Evolutionary conservation across 1,140 invertebrate species (phyloP).

Genomic region (Lepidurus apus): DNA sequence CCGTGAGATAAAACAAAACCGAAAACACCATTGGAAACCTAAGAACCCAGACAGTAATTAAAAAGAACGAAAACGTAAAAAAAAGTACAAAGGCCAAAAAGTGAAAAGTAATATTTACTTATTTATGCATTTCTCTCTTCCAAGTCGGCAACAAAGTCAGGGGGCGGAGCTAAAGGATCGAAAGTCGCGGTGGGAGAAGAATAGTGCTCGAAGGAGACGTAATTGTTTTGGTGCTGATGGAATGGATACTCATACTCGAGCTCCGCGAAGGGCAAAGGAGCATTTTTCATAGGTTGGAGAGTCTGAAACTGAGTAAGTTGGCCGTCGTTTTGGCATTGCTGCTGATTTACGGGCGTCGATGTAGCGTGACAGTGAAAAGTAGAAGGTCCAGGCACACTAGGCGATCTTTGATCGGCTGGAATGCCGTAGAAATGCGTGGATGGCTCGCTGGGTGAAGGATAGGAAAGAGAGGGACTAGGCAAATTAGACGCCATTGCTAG

Average conservation of each 20-base stretch:
- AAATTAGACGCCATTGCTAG: background rate
- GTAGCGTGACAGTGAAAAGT: background rate
- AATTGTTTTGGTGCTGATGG: conserved; percentile 2
- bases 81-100: background rate
- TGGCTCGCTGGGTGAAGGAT: background rate
- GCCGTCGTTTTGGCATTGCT: background rate
- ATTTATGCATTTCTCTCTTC: background rate
- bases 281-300: background rate
- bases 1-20: background rate
- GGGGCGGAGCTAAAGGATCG: background rate
- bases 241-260: background rate
- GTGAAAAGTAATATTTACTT: background rate
- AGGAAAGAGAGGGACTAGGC: background rate
- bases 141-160: background rate
- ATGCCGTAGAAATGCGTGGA: background rate
- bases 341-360: background rate
- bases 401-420: background rate
- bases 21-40: background rate
- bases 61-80: background rate
- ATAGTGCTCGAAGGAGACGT: background rate
- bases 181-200: background rate
- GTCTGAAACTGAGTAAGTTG: conserved; percentile 17
- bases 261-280: background rate
- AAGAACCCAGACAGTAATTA: background rate
- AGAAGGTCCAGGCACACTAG: background rate